phyloP scores from a whole-genome alignment of 2,888 invertebrate species.

The Ophion slaviceki region DNA sequence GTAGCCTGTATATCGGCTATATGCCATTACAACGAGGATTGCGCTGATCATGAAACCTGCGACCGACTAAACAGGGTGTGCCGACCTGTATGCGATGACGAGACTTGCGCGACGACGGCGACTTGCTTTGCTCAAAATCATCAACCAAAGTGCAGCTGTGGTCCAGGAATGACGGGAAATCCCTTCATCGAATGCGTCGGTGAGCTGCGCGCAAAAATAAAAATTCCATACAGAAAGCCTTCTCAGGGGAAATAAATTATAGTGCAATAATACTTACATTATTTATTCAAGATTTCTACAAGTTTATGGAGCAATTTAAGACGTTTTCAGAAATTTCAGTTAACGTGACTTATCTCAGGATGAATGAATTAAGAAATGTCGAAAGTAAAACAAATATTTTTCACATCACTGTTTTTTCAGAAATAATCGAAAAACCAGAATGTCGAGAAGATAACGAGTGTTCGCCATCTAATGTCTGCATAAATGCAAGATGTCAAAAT shows the following conservation, averaged over 20 bases:
- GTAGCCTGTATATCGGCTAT: conserved; percentile 92
- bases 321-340: too few species aligned
- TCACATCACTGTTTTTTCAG: conserved; percentile 39
- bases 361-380: too few species aligned
- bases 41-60: conserved; percentile 93
- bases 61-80: conserved; percentile 93
- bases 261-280: too few species aligned
- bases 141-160: conserved; percentile 91
- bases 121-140: conserved; percentile 90
- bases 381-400: neutral
- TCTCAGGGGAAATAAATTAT: too few species aligned
- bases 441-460: conserved; percentile 92
- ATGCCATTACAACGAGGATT: conserved; percentile 95
- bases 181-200: conserved; percentile 89
- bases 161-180: conserved; percentile 90
- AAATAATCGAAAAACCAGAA: conserved; percentile 84
- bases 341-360: too few species aligned
- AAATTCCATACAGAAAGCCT: neutral
- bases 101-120: conserved; percentile 91
- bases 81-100: conserved; percentile 92
- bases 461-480: conserved; percentile 89
- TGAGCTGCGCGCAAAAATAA: conserved; percentile 78
- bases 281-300: too few species aligned
- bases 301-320: too few species aligned
- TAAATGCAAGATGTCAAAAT: conserved; percentile 90